phyloP scores from a whole-genome alignment of 2,797 vertebrate genomes.

The Taenioides sp. region DNA sequence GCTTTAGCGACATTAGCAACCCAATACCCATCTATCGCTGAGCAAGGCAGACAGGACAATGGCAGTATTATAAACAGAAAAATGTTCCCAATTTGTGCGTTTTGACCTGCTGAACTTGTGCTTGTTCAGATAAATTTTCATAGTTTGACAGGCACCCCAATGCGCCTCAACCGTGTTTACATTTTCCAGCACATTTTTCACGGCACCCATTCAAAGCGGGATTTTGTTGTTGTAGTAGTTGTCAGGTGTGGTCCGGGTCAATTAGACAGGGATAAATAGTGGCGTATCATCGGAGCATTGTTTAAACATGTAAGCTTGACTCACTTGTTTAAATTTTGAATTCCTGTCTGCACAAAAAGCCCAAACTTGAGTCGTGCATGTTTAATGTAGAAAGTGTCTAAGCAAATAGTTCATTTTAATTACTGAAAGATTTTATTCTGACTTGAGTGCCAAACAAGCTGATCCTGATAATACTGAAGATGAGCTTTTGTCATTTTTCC shows the following conservation, averaged over 20 bases:
- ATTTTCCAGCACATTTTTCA: constrained; percentile 56
- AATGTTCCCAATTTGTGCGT: constrained; percentile 47
- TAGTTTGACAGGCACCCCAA: constrained; percentile 42
- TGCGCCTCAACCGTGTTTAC: constrained; percentile 62
- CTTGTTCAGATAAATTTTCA: constrained; percentile 26
- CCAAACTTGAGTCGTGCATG: not conserved
- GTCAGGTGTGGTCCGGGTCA: constrained; percentile 48
- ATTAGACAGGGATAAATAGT: constrained; percentile 31
- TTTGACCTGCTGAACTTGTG: constrained; percentile 39
- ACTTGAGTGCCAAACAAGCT: not conserved
- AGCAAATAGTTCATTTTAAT: not conserved
- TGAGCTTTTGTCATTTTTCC: not conserved
- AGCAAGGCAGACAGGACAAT: constrained; percentile 32
- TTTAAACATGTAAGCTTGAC: constrained; percentile 61
- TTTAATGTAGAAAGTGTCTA: not conserved
- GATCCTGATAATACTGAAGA: not conserved
- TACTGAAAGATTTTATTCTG: not conserved
- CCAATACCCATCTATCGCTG: constrained; percentile 27
- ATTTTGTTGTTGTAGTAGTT: constrained; percentile 14
- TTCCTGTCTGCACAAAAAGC: constrained; percentile 12
- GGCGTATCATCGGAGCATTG: constrained; percentile 50
- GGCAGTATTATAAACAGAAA: constrained; percentile 36
- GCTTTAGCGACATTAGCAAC: constrained; percentile 42
- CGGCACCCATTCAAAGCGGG: constrained; percentile 14
- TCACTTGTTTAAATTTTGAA: constrained; percentile 43